Evolutionary conservation across 2,797 vertebrate species (phyloP).

Genomic region (Pseudotriccus pelzelni): DNA sequence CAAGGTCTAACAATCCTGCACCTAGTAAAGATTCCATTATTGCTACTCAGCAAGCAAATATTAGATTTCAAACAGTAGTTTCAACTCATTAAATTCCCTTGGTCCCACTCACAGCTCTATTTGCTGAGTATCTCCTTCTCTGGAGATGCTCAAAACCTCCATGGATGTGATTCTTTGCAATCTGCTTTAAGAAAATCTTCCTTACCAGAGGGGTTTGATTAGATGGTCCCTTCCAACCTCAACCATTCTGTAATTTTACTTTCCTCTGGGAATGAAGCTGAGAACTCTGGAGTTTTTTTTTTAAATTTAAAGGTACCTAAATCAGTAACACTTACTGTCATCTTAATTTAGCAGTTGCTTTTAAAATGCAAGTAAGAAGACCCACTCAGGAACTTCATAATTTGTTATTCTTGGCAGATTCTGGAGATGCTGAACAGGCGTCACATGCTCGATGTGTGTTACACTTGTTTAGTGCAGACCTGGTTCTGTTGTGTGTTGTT

Average conservation of each 20-base stretch:
- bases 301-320: not conserved
- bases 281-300: not conserved
- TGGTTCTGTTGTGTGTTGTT: not conserved
- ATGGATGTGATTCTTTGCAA: not conserved
- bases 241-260: fast-evolving
- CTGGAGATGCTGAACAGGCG: not conserved
- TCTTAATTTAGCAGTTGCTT: not conserved
- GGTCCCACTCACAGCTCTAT: not conserved
- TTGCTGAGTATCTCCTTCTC: not conserved
- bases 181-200: not conserved
- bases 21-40: not conserved
- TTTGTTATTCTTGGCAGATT: not conserved
- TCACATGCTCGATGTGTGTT: not conserved
- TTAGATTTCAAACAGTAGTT: not conserved
- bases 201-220: not conserved
- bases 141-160: not conserved
- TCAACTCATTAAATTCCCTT: not conserved
- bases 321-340: not conserved
- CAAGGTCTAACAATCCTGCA: not conserved
- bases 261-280: not conserved
- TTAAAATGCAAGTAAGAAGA: not conserved
- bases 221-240: not conserved
- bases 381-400: not conserved
- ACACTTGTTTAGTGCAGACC: not conserved
- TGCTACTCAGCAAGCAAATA: not conserved